Conservation (phyloP, 2,113 vertebrate species). For the Zapus hudsonius region DNA sequence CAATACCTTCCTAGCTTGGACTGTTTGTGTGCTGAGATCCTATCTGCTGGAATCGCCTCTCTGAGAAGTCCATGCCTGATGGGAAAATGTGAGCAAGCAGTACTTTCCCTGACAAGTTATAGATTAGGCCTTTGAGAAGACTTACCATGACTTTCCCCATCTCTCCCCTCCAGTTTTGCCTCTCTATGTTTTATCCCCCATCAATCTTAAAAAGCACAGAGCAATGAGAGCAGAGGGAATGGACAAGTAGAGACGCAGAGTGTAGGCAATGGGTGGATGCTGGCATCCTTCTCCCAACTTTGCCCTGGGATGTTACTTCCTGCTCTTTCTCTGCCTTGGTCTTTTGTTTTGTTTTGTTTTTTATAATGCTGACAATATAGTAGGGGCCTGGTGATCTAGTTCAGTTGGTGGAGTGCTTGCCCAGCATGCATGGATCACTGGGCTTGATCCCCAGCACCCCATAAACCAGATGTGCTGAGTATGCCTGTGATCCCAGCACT, state of each 20-base stretch:
- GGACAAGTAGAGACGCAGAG: neutral
- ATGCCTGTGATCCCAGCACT: too few species aligned
- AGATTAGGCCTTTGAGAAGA: neutral
- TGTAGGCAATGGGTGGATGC: neutral
- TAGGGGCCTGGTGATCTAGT: too few species aligned
- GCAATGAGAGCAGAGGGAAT: neutral
- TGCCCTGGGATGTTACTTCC: neutral
- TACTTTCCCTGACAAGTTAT: conserved; percentile 13
- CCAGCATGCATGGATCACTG: too few species aligned
- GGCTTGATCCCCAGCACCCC: too few species aligned
- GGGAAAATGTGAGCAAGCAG: neutral
- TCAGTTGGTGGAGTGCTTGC: too few species aligned
- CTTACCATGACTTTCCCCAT: neutral
- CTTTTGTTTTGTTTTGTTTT: conserved; percentile 45
- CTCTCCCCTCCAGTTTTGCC: neutral
- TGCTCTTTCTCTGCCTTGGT: neutral
- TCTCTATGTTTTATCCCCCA: neutral
- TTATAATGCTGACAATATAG: neutral
- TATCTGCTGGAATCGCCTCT: neutral
- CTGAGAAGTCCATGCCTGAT: neutral
- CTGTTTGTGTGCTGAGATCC: neutral
- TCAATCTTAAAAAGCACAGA: neutral
- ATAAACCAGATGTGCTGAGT: too few species aligned
- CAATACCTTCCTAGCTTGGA: neutral
- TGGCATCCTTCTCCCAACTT: neutral